These are phyloP conservation scores for Muricea muricata DNA, from an alignment of 92 coral and sea anemone species.

Conservation along the genomic window DNA sequence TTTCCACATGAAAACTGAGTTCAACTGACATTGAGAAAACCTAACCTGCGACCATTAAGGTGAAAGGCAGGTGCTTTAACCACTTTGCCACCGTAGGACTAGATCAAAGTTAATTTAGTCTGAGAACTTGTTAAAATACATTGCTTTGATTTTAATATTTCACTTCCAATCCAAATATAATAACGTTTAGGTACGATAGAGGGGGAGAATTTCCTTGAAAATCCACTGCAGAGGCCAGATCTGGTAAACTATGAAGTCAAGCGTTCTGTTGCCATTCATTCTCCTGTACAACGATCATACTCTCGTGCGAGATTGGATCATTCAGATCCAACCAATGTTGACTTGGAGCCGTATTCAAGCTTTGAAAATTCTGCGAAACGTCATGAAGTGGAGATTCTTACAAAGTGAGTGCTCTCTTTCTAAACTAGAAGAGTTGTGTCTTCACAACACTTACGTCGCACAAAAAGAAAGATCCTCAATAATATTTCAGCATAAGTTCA, in stretches of 20 bases:
- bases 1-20: no score
- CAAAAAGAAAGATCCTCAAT: no score
- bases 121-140: no score
- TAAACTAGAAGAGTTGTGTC: background rate
- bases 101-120: no score
- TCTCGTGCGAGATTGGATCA: background rate
- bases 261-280: constrained; percentile 3
- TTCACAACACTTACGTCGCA: background rate
- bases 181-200: background rate
- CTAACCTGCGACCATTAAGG: no score
- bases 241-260: constrained; percentile 6
- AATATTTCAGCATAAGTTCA: no score
- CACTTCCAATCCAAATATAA: no score
- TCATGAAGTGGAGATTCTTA: constrained; percentile 28
- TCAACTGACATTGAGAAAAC: no score
- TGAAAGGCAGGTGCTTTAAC: no score
- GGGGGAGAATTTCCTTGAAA: constrained; percentile 28
- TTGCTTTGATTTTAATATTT: no score
- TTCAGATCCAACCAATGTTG: background rate
- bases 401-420: background rate
- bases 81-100: no score
- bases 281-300: background rate
- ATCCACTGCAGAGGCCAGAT: constrained; percentile 28
- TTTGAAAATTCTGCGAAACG: constrained; percentile 35
- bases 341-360: constrained; percentile 12